These are phyloP conservation scores for Tetragnatha montana DNA, from an alignment of 2,888 invertebrate species.

Conservation along the genomic window DNA sequence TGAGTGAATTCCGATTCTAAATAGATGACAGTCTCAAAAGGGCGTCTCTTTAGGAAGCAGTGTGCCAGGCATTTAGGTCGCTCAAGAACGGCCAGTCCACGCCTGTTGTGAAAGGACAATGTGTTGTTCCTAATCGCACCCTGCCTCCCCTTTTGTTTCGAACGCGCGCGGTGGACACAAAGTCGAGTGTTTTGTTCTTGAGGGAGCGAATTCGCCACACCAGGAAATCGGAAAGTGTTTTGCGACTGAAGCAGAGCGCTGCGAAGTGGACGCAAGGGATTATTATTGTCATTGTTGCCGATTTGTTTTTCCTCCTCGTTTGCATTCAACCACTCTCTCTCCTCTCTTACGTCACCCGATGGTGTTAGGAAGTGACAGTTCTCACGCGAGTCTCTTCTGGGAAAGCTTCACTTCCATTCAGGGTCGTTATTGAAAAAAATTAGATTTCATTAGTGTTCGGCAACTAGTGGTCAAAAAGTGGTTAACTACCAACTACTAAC, in stretches of 20 bases:
- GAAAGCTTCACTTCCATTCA: too few species aligned
- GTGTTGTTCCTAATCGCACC: constrained; percentile 48
- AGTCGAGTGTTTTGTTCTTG: constrained; percentile 8
- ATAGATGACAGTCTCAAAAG: background rate
- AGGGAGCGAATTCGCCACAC: constrained; percentile 5
- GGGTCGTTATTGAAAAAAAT: too few species aligned
- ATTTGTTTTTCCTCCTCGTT: background rate
- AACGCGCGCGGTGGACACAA: constrained; percentile 12
- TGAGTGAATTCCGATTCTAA: background rate
- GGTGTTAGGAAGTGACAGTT: too few species aligned
- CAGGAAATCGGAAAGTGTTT: constrained; percentile 20
- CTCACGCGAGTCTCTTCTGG: too few species aligned
- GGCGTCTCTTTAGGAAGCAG: background rate
- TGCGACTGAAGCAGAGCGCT: background rate
- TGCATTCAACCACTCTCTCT: background rate
- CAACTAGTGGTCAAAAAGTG: too few species aligned
- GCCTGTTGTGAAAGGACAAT: constrained; percentile 60
- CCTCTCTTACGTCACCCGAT: too few species aligned
- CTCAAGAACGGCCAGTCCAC: constrained; percentile 42
- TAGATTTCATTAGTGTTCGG: too few species aligned
- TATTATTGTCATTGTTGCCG: background rate
- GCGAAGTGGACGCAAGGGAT: background rate
- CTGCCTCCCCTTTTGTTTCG: constrained; percentile 27
- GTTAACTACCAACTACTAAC: too few species aligned
- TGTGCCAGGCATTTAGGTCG: constrained; percentile 51